Evolutionary conservation across 1,140 invertebrate genomes (phyloP), one percentile per base, ranked within the genome.

Genomic region (Drosophila navojoa): DNA sequence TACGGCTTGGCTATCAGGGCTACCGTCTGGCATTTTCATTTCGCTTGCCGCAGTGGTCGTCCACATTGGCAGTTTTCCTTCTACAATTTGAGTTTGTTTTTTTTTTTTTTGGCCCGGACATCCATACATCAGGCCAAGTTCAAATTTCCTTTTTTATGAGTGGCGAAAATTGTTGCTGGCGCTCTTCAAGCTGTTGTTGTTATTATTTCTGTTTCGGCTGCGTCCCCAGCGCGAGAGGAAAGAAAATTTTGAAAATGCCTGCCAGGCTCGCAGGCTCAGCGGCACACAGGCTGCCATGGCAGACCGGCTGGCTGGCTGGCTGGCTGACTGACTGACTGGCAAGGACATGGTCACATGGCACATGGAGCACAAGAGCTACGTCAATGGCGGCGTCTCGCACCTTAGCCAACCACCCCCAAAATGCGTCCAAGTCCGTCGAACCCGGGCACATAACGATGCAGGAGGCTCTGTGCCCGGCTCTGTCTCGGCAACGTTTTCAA

Each of bases 361-460:
- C 72, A 76, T 76, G 72, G 60, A 58, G 71, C 50, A 47, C 6
- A 32, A 32, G 29, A 38, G 50, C 61, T 63, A 74, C 60, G 69
- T 64, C 75, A 76, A 80, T 76, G 77, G 75, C 76, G 64, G 57
- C 58, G 71, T 69, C 79, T 62, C 71, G 60, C 78, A 86, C 82
- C 82, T 87, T 82, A 10, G 35, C 71, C 71, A 82, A 76, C 81
- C 80, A 82, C 80, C 82, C 82, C 82, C 84, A 87, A 89, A 80
- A 62, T 45, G 42, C 42, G 70, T 71, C 78, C 76, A 86, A 86
- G 82, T 89, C 82, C 84, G 82, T 82, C 84, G 82, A 38, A 87
- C 82, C 82, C 82, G 82, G 71, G 69, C 79, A 89, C 82, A 87
- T 87, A 87, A 87, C 82, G 82, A 87, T 87, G 84, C 84, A 87